phyloP scores from a whole-genome alignment of 2,888 invertebrate species.

The Podabrus alpinus region DNA sequence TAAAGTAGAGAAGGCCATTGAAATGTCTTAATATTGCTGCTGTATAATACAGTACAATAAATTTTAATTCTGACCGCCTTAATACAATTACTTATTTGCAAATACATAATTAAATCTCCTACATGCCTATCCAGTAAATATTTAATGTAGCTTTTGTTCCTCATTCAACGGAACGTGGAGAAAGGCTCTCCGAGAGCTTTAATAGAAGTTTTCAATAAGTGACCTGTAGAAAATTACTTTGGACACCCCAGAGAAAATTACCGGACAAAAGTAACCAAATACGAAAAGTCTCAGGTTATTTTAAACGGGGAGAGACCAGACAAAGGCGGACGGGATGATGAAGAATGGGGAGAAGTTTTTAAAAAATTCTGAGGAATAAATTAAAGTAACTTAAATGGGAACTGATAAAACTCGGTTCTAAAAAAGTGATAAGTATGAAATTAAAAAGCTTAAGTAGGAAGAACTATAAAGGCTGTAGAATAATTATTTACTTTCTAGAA shows the following conservation, averaged over 20 bases:
- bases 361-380: background rate
- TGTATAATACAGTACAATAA: conserved; percentile 8
- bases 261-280: background rate
- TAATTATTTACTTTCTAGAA: too few relatives aligned
- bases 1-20: conserved; percentile 19
- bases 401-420: background rate
- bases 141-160: background rate
- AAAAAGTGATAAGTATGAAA: too few relatives aligned
- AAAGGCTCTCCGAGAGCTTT: background rate
- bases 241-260: background rate
- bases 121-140: background rate
- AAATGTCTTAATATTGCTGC: conserved; percentile 13
- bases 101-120: background rate
- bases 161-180: background rate
- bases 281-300: background rate
- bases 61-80: conserved; percentile 13
- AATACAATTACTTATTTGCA: background rate
- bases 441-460: too few relatives aligned
- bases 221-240: background rate
- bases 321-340: background rate
- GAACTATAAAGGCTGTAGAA: too few relatives aligned
- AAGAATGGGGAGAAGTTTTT: background rate
- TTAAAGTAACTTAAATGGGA: background rate
- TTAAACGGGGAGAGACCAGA: background rate
- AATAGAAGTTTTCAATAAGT: background rate